Percentiles rank a stretch among this genome's conserved stretches.
Evolutionary conservation across 2,797 vertebrate species (phyloP).

Genomic region (Characodon lateralis): DNA sequence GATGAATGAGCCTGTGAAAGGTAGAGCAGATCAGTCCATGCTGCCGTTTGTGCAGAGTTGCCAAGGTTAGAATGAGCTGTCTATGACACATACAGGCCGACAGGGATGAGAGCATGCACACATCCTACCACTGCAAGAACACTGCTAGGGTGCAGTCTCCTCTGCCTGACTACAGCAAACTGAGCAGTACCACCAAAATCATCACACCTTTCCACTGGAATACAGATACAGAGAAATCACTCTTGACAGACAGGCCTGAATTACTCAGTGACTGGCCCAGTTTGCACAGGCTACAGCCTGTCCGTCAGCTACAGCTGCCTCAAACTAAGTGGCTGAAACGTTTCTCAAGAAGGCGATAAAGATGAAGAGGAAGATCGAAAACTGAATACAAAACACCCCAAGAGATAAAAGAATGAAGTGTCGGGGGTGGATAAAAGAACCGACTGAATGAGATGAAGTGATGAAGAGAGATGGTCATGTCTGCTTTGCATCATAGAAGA

Average conservation of each 20-base stretch:
- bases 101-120: slow-evolving; percentile 48
- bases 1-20: slow-evolving; percentile 57
- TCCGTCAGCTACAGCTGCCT: slow-evolving; percentile 36
- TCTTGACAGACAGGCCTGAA: slow-evolving; percentile 38
- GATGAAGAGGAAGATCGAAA: slow-evolving; percentile 44
- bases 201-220: slow-evolving; percentile 53
- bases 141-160: slow-evolving; percentile 32
- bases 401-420: slow-evolving; percentile 35
- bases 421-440: slow-evolving; percentile 39
- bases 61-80: slow-evolving; percentile 49
- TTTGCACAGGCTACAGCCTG: slow-evolving; percentile 44
- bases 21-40: slow-evolving; percentile 44
- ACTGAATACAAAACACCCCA: slow-evolving; percentile 35
- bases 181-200: slow-evolving; percentile 41
- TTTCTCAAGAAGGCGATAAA: slow-evolving; percentile 28
- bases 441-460: slow-evolving; percentile 35
- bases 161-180: slow-evolving; percentile 45
- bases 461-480: slow-evolving; percentile 36
- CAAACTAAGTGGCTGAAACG: slow-evolving; percentile 31
- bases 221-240: slow-evolving; percentile 45
- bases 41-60: slow-evolving; percentile 68
- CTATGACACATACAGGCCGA: slow-evolving; percentile 51
- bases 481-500: slow-evolving; percentile 25
- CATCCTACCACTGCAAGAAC: slow-evolving; percentile 59
- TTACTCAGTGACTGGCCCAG: slow-evolving; percentile 50